Evolutionary conservation across 1,140 invertebrate species (phyloP), one percentile per base, ranked within the genome.

Genomic region (Nasonia giraulti): DNA sequence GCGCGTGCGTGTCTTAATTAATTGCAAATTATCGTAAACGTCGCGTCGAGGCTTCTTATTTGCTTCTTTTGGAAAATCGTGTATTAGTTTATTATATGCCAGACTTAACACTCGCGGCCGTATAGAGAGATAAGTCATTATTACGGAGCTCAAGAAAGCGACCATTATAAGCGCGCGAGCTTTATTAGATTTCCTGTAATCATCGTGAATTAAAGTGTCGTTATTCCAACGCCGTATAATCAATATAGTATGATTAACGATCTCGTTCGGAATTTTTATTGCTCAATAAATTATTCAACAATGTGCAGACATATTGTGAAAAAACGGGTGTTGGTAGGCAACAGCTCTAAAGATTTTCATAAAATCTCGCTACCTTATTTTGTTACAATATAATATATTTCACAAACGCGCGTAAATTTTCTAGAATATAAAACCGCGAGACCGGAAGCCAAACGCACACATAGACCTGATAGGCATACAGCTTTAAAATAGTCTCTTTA

Each of bases 121-220:
- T 44, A 44, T 44, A 10, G 55, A 2, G 17, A 62, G 55, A 62
- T n/a, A 62, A 62, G 55, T 62, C 17, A 62, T 62, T 62, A 62
- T 62, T 62, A 20, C 14, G 17, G 55, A 14, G 5, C 55, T n/a
- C 55, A 17, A 62, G 20, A 62, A 62, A 62, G 17, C 20, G 55
- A 62, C 7, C 55, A 17, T 62, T n/a, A 27, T 27, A 62, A 62
- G 20, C 17, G 17, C 55, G 50, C 3, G 55, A 50, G 55, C 17
- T 62, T 62, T 62, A 62, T 62, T 62, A 62, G 55, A 62, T 62
- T 62, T 62, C 20, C 55, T 62, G 55, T 62, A 62, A 62, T 62
- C 55, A 62, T 44, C 55, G 55, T 62, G 55, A 62, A 62, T 62
- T 20, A 62, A 62, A 62, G 20, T 62, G 20, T 62, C 55, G 55